Evolutionary conservation across 2,797 vertebrate species (phyloP), one percentile per base, ranked within the genome.

Genomic region (Setipinna tenuifilis): DNA sequence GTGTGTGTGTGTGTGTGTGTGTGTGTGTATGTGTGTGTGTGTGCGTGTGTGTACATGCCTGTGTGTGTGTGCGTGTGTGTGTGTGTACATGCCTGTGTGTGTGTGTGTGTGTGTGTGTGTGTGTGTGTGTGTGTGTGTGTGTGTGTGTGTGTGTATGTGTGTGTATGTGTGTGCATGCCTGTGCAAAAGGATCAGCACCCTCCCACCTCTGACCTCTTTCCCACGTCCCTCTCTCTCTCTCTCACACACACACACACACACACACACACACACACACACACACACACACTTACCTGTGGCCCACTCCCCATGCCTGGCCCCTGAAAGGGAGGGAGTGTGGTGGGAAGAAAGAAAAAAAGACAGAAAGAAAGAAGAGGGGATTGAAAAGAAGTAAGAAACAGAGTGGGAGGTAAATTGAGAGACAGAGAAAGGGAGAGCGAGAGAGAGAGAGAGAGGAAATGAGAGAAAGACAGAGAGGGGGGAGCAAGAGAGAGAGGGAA

Each of bases 101-200:
- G 59, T n/a, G 59, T 10, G 59, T n/a, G 59, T 10, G 59, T n/a
- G 59, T 21, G 59, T 61, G 59, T n/a, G 59, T 61, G 59, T 61
- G 46, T 10, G 46, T 48, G 46, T 10, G 10, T 48, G 46, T 25
- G 61, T 7, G 61, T 65, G n/a, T 25, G 61, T 25, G 61, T 16
- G 62, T 12, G 62, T 28, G 62, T 31, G 62, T 68, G 62, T 16
- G 62, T 68, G 62, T 68, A 12, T 90, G 89, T 92, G 93, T 92
- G 92, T 93, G 92, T 16, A 23, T 68, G 62, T 31, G 62, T 28
- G 62, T 68, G 62, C 2, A 21, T n/a, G 19, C 10, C 1, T 82
- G 86, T 9, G 9, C 61, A 62, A 23, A n/a, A 11, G 23, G 23
- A 62, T 62, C n/a, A 62, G 61, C n/a, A 61, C 61, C 61, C n/a